Evolutionary conservation across 2,113 vertebrate species (phyloP), one percentile per base, ranked within the genome.

Genomic region (Sceloporus tristichus): DNA sequence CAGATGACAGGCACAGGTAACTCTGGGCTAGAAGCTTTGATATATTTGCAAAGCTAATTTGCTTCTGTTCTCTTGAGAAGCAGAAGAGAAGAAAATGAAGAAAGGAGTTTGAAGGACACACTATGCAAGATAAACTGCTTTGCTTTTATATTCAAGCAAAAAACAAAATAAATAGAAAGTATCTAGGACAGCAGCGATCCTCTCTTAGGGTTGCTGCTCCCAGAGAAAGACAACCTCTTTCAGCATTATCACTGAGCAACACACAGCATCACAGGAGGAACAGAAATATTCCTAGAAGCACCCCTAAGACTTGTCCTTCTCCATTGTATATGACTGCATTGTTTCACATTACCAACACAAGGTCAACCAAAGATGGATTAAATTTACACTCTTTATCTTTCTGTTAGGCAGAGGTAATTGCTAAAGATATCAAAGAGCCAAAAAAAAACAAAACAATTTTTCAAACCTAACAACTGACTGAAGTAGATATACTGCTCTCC

Each of bases 161-260:
- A 81, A 19, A 71, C 87, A 75, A 84, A 68, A 6, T 4, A 18
- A 86, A 62, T 3, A 88, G 66, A 70, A 79, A 79, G 54, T 73
- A 87, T 1, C 4, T 2, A 75, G 38, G 86, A 91, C 79, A 89
- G 6, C 54, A 91, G 13, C 84, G 5, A 82, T 79, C 70, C 40
- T 75, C 65, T 59, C 0, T 65, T 78, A 25, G 89, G 82, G 86
- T 48, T 87, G 86, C 86, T 75, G 54, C 4, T 89, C 48, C 68
- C 62, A 90, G 34, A 70, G 54, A 82, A 91, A 70, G 13, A 48
- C 48, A 73, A 92, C 23, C 27, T 16, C 29, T 85, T 88, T 74
- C 40, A 87, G 79, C 71, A 56, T 38, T 78, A 84, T 83, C 77
- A 90, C 79, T 53, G 82, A 75, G 70, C 8, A 91, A 78, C 70